phyloP scores from a whole-genome alignment of 1,140 invertebrate species.

The Diprion similis region DNA sequence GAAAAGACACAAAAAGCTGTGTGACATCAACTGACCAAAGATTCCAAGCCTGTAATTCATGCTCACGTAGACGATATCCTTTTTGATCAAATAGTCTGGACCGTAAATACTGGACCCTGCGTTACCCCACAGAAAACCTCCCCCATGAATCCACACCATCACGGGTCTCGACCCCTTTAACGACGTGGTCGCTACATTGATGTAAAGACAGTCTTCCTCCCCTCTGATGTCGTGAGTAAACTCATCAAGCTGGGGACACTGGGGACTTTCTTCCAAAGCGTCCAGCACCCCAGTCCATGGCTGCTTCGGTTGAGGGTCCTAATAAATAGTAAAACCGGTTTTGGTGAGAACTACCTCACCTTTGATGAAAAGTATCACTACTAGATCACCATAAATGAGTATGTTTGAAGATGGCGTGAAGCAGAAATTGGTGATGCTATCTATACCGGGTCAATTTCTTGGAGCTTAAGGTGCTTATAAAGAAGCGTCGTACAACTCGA shows the following conservation, averaged over 20 bases:
- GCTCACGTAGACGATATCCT: slow-evolving; percentile 65
- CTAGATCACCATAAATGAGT: no score
- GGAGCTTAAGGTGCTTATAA: no score
- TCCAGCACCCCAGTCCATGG: slow-evolving; percentile 30
- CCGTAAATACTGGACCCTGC: slow-evolving; percentile 53
- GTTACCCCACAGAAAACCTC: slow-evolving; percentile 65
- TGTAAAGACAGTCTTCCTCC: slow-evolving; percentile 33
- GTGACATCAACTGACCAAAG: slow-evolving; percentile 50
- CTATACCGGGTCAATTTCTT: no score
- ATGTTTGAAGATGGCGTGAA: no score
- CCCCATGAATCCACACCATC: slow-evolving; percentile 75
- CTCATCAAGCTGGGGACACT: neutral
- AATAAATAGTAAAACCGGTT: neutral
- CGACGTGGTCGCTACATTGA: slow-evolving; percentile 28
- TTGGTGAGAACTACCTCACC: no score
- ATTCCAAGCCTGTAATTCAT: slow-evolving; percentile 69
- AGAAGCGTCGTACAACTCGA: no score
- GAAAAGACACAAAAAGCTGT: neutral
- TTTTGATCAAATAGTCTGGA: slow-evolving; percentile 59
- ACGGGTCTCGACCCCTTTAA: slow-evolving; percentile 58
- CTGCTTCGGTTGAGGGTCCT: slow-evolving; percentile 29
- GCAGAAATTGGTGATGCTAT: no score
- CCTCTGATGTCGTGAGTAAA: slow-evolving; percentile 10
- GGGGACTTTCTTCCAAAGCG: slow-evolving; percentile 18
- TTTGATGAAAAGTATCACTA: no score